Evolutionary conservation across 2,113 vertebrate species (phyloP), one percentile per base, ranked within the genome.

Genomic region (Jaculus jaculus): DNA sequence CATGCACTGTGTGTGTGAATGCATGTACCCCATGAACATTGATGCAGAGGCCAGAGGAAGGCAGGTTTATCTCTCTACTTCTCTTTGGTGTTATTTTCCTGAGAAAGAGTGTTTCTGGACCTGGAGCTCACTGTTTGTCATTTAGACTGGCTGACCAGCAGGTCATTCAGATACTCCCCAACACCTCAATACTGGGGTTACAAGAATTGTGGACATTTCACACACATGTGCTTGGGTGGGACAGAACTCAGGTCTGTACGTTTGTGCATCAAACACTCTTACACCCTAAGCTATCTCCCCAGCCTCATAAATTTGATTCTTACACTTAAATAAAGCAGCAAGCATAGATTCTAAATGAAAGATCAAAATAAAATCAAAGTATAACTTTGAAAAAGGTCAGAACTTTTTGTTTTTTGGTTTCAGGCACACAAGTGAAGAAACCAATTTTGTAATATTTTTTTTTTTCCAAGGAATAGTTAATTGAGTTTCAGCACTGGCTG

Each of bases 401-500:
- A 15, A 17, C 20, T 79, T 91, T 71, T 85, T n/a, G n/a, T n/a
- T 85, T 83, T 91, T 60, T 91, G 69, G 95, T 66, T 8, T 24
- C n/a, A 88, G 51, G 72, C 66, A 92, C 23, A 83, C 60, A 93
- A 84, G 15, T 68, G 47, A 65, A 96, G 30, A 96, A 96, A 77
- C 34, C 79, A 94, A 88, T 96, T 92, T 95, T 90, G 82, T 87
- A n/a, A n/a, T n/a, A n/a, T 26, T 47, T 90, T 54, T 10, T 96
- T 90, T 69, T 88, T 85, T 15, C 37, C 85, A 32, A 86, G 34
- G n/a, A 88, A 65, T 9, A 95, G 71, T 69, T 90, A 96, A 96
- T 83, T 93, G 85, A 96, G 96, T 95, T 95, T 86, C 75, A 68
- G 71, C 54, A 51, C 85, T 90, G 39, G 37, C 78, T 94, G 75